These are phyloP conservation scores for Aphaenogaster floridana DNA, from an alignment of 1,140 invertebrate species.

Conservation along the genomic window DNA sequence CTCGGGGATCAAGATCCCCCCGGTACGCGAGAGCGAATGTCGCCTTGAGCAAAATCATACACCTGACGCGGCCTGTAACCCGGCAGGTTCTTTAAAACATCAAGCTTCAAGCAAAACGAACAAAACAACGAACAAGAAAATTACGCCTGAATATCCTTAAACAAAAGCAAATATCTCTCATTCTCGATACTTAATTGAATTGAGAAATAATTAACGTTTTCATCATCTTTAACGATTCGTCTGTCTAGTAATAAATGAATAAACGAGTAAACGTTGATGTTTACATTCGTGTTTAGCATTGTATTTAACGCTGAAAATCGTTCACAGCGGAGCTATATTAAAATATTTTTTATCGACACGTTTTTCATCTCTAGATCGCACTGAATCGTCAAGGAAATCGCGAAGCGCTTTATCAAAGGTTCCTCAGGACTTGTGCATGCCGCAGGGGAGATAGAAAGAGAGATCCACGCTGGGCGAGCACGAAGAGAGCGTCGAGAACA, in stretches of 20 bases:
- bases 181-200: background rate
- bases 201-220: background rate
- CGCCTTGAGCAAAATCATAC: slow-evolving; percentile 70
- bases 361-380: background rate
- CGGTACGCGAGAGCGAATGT: slow-evolving; percentile 71
- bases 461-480: slow-evolving; percentile 6
- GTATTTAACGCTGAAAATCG: background rate
- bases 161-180: slow-evolving; percentile 60
- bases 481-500: background rate
- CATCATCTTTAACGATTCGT: background rate
- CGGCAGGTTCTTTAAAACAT: slow-evolving; percentile 33
- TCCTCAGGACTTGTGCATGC: background rate
- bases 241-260: background rate
- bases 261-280: background rate
- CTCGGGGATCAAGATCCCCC: slow-evolving; percentile 72
- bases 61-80: slow-evolving; percentile 62
- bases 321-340: background rate
- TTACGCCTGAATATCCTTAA: slow-evolving; percentile 4
- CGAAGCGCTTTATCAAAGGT: background rate
- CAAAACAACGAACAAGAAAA: background rate
- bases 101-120: slow-evolving; percentile 10
- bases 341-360: background rate
- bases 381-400: background rate
- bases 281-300: background rate
- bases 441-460: slow-evolving; percentile 23